phyloP scores from a whole-genome alignment of 2,888 invertebrate species.

The Plagodis pulveraria region DNA sequence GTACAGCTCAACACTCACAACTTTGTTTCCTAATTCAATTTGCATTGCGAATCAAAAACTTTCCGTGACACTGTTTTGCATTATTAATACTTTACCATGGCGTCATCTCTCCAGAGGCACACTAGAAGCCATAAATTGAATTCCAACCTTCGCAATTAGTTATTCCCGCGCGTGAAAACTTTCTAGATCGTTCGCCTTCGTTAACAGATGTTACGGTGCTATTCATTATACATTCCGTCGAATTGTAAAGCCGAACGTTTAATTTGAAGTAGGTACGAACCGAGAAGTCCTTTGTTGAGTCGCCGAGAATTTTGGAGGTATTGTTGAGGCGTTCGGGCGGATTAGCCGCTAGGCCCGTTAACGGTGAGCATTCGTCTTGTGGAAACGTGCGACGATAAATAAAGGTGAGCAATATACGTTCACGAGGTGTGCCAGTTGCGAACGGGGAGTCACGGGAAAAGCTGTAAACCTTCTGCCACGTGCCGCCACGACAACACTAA shows the following conservation, averaged over 20 bases:
- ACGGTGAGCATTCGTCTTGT: constrained; percentile 64
- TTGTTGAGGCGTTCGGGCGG: constrained; percentile 66
- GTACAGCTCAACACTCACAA: constrained; percentile 70
- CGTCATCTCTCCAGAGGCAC: constrained; percentile 81
- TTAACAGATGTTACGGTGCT: constrained; percentile 85
- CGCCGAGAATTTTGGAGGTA: constrained; percentile 53
- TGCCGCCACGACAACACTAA: constrained; percentile 39
- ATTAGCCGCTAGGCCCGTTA: constrained; percentile 70
- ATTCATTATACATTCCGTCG: constrained; percentile 85
- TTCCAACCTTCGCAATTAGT: constrained; percentile 85
- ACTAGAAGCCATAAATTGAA: constrained; percentile 85
- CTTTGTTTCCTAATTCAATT: constrained; percentile 83
- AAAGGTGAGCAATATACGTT: constrained; percentile 63
- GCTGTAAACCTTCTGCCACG: constrained; percentile 54
- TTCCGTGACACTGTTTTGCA: constrained; percentile 85
- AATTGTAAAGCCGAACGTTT: constrained; percentile 84
- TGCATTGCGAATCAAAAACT: constrained; percentile 84
- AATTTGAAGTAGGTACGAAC: constrained; percentile 79
- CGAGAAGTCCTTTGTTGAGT: constrained; percentile 79
- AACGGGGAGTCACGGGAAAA: constrained; percentile 35
- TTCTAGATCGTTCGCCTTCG: constrained; percentile 85
- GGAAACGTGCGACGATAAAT: constrained; percentile 66
- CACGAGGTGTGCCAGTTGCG: constrained; percentile 42
- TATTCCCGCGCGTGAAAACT: constrained; percentile 85
- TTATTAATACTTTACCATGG: constrained; percentile 82